These are phyloP conservation scores for Gavia stellata DNA, from an alignment of 2,113 vertebrate genomes.

Conservation along the genomic window DNA sequence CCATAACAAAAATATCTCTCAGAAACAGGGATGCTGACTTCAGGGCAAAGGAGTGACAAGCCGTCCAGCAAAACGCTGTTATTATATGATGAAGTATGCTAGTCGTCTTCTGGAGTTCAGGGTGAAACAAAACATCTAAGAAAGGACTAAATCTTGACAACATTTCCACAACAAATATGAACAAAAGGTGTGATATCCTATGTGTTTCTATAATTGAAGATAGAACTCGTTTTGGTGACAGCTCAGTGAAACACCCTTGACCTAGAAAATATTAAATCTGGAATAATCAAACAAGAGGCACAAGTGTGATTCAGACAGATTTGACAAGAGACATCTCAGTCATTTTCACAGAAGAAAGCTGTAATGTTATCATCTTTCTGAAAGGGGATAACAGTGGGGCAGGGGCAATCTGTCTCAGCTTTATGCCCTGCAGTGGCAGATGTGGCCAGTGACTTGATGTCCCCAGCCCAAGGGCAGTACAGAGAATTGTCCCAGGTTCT, in stretches of 20 bases:
- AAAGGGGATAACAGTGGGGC: background rate
- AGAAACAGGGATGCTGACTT: background rate
- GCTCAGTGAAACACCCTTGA: constrained; percentile 9
- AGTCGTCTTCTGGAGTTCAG: background rate
- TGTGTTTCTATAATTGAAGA: constrained; percentile 48
- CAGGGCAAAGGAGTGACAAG: background rate
- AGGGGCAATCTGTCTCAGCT: background rate
- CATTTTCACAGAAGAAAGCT: background rate
- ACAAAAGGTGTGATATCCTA: constrained; percentile 52
- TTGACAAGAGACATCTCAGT: background rate
- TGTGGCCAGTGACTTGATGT: background rate
- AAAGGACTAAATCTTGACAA: constrained; percentile 23
- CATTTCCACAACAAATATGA: constrained; percentile 22
- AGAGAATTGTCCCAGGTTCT: background rate
- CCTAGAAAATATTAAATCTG: constrained; percentile 45
- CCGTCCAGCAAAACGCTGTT: background rate
- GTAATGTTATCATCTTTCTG: background rate
- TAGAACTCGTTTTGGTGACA: constrained; percentile 39
- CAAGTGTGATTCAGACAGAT: background rate
- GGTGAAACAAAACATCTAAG: background rate
- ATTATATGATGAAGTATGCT: background rate
- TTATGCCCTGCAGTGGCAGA: background rate
- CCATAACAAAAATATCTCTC: background rate
- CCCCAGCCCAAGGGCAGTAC: background rate
- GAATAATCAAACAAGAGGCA: background rate